Evolutionary conservation across 1,140 invertebrate species (phyloP).

Genomic region (Zaprionus camerounensis): DNA sequence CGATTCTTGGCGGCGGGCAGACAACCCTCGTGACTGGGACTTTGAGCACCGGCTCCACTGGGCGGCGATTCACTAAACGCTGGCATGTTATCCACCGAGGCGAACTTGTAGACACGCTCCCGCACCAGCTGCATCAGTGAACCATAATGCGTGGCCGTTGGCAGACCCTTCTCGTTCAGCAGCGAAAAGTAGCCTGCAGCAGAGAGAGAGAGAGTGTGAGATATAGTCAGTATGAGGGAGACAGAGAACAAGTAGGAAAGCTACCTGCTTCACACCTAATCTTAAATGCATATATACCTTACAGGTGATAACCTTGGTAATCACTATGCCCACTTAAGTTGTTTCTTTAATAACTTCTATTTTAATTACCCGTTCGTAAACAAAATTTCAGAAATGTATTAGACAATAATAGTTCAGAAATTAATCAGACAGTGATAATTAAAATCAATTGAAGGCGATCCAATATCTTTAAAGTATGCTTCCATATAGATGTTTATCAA

Average conservation of each 20-base stretch:
- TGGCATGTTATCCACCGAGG: constrained; percentile 82
- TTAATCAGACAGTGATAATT: too few species aligned
- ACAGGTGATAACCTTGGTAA: too few species aligned
- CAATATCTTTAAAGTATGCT: too few species aligned
- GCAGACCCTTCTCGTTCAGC: constrained; percentile 77
- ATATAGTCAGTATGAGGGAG: background rate
- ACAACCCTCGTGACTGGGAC: constrained; percentile 74
- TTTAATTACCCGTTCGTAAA: too few species aligned
- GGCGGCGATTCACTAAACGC: constrained; percentile 78
- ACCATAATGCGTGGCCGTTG: constrained; percentile 76
- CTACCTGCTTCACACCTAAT: too few species aligned
- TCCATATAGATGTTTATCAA: background rate
- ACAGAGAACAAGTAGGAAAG: background rate
- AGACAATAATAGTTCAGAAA: too few species aligned
- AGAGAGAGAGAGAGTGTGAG: background rate
- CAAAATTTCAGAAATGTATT: too few species aligned
- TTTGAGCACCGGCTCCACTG: constrained; percentile 38
- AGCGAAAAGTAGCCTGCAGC: constrained; percentile 78
- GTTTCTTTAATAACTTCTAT: too few species aligned
- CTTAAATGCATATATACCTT: too few species aligned
- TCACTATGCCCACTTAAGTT: too few species aligned
- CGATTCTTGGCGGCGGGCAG: constrained; percentile 68
- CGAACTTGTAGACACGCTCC: constrained; percentile 82
- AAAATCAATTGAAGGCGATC: too few species aligned
- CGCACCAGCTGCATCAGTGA: constrained; percentile 80